Evolutionary conservation across 2,113 vertebrate species (phyloP).

Genomic region (Siniperca knerii): DNA sequence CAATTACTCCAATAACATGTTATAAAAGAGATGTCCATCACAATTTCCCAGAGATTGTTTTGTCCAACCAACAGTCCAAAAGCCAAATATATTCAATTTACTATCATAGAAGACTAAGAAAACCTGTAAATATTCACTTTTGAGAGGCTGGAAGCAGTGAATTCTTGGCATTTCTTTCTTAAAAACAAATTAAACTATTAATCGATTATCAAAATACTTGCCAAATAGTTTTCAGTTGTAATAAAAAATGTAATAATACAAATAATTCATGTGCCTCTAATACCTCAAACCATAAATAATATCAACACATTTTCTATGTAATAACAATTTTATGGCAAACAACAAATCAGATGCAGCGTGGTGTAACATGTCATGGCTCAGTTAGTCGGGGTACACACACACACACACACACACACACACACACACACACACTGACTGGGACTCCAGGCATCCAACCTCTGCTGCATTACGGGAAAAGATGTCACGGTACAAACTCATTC

Average conservation of each 20-base stretch:
- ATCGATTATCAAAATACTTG: background rate
- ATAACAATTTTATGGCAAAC: constrained; percentile 25
- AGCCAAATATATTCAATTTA: too few relatives aligned
- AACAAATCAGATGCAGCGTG: background rate
- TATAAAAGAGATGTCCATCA: background rate
- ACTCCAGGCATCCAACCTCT: constrained; percentile 6
- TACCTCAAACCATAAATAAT: background rate
- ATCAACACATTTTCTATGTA: background rate
- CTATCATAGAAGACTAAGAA: background rate
- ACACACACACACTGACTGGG: background rate
- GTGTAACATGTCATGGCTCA: background rate
- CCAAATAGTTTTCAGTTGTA: background rate
- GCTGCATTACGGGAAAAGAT: constrained; percentile 43
- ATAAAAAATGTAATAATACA: background rate
- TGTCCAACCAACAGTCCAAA: background rate
- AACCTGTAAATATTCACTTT: background rate
- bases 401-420: too few relatives aligned
- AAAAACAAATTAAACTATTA: background rate
- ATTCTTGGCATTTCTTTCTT: background rate
- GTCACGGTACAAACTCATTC: constrained; percentile 62
- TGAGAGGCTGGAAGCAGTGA: background rate
- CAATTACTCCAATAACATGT: background rate
- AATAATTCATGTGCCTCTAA: background rate
- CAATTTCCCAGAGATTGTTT: background rate
- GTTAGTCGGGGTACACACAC: background rate